phyloP scores from a whole-genome alignment of 2,797 vertebrate species.

The Melanotaenia maccullochi region DNA sequence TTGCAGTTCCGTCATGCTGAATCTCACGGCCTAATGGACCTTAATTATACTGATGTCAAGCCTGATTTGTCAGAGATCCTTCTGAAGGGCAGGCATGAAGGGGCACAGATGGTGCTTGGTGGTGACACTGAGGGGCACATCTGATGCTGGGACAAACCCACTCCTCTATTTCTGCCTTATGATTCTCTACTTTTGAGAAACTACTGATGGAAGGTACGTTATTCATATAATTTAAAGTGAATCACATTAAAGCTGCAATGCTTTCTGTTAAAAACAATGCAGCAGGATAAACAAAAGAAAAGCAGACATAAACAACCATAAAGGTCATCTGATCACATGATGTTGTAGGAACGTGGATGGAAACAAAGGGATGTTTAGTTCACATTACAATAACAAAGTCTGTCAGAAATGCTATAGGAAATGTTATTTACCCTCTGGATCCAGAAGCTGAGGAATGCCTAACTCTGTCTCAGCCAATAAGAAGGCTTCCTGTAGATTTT shows the following conservation, averaged over 20 bases:
- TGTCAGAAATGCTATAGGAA: neutral
- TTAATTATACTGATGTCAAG: conserved; percentile 81
- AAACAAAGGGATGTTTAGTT: conserved; percentile 7
- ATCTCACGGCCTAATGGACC: conserved; percentile 72
- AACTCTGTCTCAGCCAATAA: conserved; percentile 91
- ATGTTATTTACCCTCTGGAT: conserved; percentile 90
- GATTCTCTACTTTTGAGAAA: conserved; percentile 4
- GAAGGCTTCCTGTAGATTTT: conserved; percentile 95
- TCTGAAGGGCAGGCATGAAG: conserved; percentile 75
- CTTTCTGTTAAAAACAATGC: conserved; percentile 5
- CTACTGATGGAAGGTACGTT: neutral
- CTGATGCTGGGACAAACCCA: conserved; percentile 39
- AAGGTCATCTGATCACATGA: conserved; percentile 5
- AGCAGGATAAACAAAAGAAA: neutral
- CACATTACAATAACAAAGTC: neutral
- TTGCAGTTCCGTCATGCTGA: conserved; percentile 45
- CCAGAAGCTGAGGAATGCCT: conserved; percentile 93
- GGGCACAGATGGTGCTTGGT: conserved; percentile 75
- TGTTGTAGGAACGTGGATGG: conserved; percentile 1
- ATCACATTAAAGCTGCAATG: neutral
- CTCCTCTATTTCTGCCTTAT: conserved; percentile 16
- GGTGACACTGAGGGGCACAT: conserved; percentile 56
- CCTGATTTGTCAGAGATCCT: conserved; percentile 79
- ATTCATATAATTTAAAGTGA: conserved; percentile 6
- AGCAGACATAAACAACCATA: neutral